Percentiles rank a stretch among this genome's conserved stretches.
These are phyloP conservation scores for Mohoua ochrocephala DNA, from an alignment of 2,113 vertebrate genomes.

Conservation along the genomic window DNA sequence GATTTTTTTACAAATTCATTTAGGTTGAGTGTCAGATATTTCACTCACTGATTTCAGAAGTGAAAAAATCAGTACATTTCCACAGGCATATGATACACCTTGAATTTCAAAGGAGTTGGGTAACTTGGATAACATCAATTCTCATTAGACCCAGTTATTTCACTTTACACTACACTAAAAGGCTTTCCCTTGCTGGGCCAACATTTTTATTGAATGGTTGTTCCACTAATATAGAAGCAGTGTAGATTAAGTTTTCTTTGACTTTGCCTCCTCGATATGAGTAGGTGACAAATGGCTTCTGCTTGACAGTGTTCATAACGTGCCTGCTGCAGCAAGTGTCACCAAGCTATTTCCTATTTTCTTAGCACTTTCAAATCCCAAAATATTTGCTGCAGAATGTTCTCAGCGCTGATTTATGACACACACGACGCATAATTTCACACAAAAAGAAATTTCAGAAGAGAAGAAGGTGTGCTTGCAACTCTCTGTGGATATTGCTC, in stretches of 20 bases:
- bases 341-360: not conserved
- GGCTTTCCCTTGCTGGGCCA: not conserved
- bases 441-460: not conserved
- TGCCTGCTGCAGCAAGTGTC: not conserved
- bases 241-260: not conserved
- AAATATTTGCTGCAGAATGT: not conserved
- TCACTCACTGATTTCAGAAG: not conserved
- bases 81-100: not conserved
- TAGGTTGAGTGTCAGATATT: not conserved
- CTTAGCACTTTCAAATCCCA: not conserved
- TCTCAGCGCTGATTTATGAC: not conserved
- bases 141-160: not conserved
- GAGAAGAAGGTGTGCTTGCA: not conserved
- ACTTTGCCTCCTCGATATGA: not conserved
- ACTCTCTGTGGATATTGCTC: not conserved
- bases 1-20: not conserved
- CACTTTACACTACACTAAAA: not conserved
- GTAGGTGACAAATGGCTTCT: not conserved
- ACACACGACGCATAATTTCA: not conserved
- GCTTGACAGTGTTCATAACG: not conserved
- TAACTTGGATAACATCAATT: not conserved
- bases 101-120: not conserved
- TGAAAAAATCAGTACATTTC: not conserved
- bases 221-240: not conserved
- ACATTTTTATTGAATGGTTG: not conserved